Base-by-base conservation (phyloP, 2,888 invertebrate species). In the Amiota mariae region DNA sequence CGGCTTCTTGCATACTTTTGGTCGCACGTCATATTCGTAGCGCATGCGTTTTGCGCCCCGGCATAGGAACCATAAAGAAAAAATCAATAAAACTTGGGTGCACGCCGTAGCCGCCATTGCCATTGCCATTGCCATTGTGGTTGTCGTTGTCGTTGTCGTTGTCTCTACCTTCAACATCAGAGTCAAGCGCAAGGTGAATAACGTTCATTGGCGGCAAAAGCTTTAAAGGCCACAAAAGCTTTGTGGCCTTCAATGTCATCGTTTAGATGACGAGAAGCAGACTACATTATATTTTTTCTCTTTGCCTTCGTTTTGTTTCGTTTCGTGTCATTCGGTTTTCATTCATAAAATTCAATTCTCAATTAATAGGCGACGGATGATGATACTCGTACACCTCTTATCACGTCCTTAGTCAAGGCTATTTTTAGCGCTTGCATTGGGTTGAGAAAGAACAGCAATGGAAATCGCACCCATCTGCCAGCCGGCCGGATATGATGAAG, bases 151-250 rank as follows among this genome's bases (percentile, higher is more conserved):
- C n/a, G n/a, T n/a, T n/a, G n/a, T n/a, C n/a, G n/a, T n/a, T 36
- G 36, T 2, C 36, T 2, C 36, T 36, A 36, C 36, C 36, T 36
- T 36, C 36, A 36, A 36, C 2, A 2, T 6, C 36, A 72, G 80
- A 86, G 87, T 87, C 87, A 87, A 88, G 87, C 87, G 88, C 87
- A 87, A 87, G 87, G 87, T 78, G 73, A 73, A 67, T 20, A 20
- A 59, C 20, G 15, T 59, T 59, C 59, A 59, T 18, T 59, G 59
- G 20, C 59, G 59, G 24, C 24, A 24, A 12, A 12, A 36, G 36
- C 36, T 36, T 36, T 6, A 36, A 0, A 36, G 36, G 0, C 6
- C 2, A 36, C 36, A 36, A 36, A 59, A 59, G 59, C 59, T 20
- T 20, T 59, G 20, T 20, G n/a, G 54, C n/a, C n/a, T 12, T 12